phyloP scores from a whole-genome alignment of 53 echinoderm and acorn worm genomes.

The Patiria pectinifera region DNA sequence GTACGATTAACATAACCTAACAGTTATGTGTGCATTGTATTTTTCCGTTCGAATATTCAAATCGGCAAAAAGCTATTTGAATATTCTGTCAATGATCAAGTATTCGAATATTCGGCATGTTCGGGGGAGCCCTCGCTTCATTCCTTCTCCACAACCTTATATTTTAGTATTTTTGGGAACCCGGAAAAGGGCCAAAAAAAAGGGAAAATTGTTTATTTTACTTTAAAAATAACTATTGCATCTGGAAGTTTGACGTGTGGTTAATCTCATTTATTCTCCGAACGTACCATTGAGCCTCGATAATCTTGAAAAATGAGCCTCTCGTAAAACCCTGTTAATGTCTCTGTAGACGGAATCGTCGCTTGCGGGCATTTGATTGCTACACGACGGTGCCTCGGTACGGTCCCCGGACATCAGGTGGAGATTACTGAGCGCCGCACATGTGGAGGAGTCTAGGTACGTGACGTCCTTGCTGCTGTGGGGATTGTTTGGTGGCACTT shows the following conservation, averaged over 20 bases:
- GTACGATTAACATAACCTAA: no score
- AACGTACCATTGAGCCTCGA: conserved; percentile 51
- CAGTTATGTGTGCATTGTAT: no score
- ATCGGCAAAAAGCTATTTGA: no score
- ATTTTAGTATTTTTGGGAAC: no score
- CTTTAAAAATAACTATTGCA: neutral
- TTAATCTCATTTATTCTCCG: conserved; percentile 9
- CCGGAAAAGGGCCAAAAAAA: no score
- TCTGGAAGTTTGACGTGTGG: neutral
- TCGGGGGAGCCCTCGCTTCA: no score
- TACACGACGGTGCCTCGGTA: neutral
- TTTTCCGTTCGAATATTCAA: no score
- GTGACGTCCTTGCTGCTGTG: neutral
- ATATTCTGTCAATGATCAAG: no score
- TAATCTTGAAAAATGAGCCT: conserved; percentile 67
- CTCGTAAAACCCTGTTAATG: conserved; percentile 68
- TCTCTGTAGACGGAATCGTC: conserved; percentile 41
- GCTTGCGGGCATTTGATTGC: neutral
- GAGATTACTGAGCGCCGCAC: conserved; percentile 37
- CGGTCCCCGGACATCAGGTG: conserved; percentile 30
- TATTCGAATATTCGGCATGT: no score
- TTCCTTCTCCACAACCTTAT: no score
- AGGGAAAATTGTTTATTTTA: neutral
- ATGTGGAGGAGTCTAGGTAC: conserved; percentile 40
- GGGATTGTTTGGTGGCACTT: conserved; percentile 14